phyloP scores from a whole-genome alignment of 2,113 vertebrate species.

The Corydoras sp. region DNA sequence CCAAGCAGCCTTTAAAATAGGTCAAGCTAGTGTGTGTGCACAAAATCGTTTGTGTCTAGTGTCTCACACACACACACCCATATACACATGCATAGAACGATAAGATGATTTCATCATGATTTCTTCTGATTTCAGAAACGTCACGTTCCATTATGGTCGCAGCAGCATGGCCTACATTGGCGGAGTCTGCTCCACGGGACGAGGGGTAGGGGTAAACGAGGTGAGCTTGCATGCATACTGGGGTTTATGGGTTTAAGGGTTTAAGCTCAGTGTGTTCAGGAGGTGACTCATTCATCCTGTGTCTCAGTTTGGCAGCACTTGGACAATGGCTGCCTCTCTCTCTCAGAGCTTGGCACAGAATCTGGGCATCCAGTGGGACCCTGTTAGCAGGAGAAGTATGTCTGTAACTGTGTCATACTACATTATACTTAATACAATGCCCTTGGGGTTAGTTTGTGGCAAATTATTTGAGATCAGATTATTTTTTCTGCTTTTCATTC shows the following conservation, averaged over 20 bases:
- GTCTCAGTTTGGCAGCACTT: slow-evolving; percentile 80
- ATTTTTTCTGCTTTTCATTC: slow-evolving; percentile 13
- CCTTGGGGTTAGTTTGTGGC: not conserved
- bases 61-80: no score
- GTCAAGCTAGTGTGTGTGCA: no score
- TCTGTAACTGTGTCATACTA: slow-evolving; percentile 11
- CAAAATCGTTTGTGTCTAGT: no score
- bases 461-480: not conserved
- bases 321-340: slow-evolving; percentile 82
- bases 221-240: slow-evolving; percentile 63
- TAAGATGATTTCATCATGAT: no score
- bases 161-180: slow-evolving; percentile 91
- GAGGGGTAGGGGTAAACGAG: slow-evolving; percentile 95
- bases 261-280: not conserved
- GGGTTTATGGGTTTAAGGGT: not conserved
- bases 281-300: slow-evolving; percentile 7
- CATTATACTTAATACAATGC: not conserved
- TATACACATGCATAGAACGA: no score
- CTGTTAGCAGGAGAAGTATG: slow-evolving; percentile 82
- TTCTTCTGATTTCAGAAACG: slow-evolving; percentile 67
- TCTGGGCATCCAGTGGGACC: slow-evolving; percentile 96
- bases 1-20: no score
- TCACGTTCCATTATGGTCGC: slow-evolving; percentile 89
- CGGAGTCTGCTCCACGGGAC: slow-evolving; percentile 82
- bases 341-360: slow-evolving; percentile 95